A percentile compares a stretch with the other conserved stretches of the same genome.
Evolutionary conservation across 2,797 vertebrate species (phyloP).

Genomic region (Euthynnus affinis): DNA sequence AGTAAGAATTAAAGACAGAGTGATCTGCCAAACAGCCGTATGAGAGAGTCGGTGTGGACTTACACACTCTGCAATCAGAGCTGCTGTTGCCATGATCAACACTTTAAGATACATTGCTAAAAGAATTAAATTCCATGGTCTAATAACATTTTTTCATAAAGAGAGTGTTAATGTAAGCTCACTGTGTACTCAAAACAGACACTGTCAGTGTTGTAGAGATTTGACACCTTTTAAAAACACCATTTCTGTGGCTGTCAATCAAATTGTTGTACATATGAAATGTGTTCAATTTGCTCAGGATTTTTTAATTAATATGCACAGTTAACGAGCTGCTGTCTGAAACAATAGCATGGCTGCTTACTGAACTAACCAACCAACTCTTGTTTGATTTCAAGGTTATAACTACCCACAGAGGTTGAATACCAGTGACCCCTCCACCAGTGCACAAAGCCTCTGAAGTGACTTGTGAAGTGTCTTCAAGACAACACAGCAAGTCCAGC

Average conservation of each 20-base stretch:
- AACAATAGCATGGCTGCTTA: slow-evolving; percentile 61
- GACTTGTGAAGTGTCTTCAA: slow-evolving; percentile 12
- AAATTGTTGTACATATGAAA: slow-evolving; percentile 36
- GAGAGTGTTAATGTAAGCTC: slow-evolving; percentile 27
- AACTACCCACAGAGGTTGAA: slow-evolving; percentile 30
- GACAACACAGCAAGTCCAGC: slow-evolving; percentile 9
- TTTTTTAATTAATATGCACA: slow-evolving; percentile 70
- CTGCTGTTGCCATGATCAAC: slow-evolving; percentile 45
- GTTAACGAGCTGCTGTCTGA: slow-evolving; percentile 70
- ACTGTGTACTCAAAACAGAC: slow-evolving; percentile 26
- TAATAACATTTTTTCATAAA: slow-evolving; percentile 29
- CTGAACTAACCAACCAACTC: slow-evolving; percentile 50
- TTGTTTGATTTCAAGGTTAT: slow-evolving; percentile 54
- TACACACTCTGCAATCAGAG: slow-evolving; percentile 44
- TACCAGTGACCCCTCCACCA: slow-evolving; percentile 21
- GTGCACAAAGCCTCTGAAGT: background rate
- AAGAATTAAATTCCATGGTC: slow-evolving; percentile 9
- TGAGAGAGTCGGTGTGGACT: slow-evolving; percentile 27
- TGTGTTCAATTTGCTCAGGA: slow-evolving; percentile 41
- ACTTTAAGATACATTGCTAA: slow-evolving; percentile 19
- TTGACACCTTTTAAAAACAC: slow-evolving; percentile 49
- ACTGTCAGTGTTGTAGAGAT: slow-evolving; percentile 22
- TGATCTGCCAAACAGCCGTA: slow-evolving; percentile 58
- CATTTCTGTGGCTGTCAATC: slow-evolving; percentile 62
- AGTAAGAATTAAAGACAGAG: slow-evolving; percentile 47